Evolutionary conservation across 2,113 vertebrate species (phyloP).

Genomic region (Polypterus bichir): DNA sequence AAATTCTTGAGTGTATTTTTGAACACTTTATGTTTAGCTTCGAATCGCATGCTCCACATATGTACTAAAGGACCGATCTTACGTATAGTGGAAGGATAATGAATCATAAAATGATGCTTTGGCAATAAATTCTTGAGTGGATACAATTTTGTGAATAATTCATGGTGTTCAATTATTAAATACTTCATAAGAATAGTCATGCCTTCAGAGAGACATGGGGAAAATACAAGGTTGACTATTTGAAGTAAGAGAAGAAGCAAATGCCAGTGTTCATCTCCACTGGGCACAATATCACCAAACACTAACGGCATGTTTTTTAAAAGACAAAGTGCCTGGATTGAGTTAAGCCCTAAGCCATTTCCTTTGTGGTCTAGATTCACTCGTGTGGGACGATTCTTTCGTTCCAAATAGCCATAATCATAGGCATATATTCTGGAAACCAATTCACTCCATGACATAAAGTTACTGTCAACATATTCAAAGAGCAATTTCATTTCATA

Average conservation of each 20-base stretch:
- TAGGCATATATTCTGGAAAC: conserved; percentile 15
- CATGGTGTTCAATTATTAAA: conserved; percentile 19
- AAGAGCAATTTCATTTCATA: conserved; percentile 14
- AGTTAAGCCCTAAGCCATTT: conserved; percentile 15
- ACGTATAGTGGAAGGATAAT: neutral
- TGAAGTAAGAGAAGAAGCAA: conserved; percentile 22
- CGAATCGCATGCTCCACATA: conserved; percentile 4
- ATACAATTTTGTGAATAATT: conserved; percentile 10
- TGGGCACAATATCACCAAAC: conserved; percentile 21
- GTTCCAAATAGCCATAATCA: conserved; percentile 17
- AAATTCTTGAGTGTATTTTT: neutral
- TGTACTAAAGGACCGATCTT: conserved; percentile 10
- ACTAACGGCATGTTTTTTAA: conserved; percentile 18
- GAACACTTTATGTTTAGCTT: conserved; percentile 7
- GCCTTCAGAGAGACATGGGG: conserved; percentile 9
- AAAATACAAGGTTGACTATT: conserved; percentile 18
- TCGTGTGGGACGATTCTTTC: conserved; percentile 2
- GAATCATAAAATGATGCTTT: conserved; percentile 8
- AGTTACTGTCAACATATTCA: conserved; percentile 11
- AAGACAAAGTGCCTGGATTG: conserved; percentile 21
- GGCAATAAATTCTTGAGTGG: conserved; percentile 4
- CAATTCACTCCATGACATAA: conserved; percentile 7
- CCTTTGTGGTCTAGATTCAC: conserved; percentile 16
- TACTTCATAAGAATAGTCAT: conserved; percentile 24
- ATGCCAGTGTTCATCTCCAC: conserved; percentile 16